Evolutionary conservation across 1,140 invertebrate species (phyloP).

Genomic region (Ridgeia piscesae): DNA sequence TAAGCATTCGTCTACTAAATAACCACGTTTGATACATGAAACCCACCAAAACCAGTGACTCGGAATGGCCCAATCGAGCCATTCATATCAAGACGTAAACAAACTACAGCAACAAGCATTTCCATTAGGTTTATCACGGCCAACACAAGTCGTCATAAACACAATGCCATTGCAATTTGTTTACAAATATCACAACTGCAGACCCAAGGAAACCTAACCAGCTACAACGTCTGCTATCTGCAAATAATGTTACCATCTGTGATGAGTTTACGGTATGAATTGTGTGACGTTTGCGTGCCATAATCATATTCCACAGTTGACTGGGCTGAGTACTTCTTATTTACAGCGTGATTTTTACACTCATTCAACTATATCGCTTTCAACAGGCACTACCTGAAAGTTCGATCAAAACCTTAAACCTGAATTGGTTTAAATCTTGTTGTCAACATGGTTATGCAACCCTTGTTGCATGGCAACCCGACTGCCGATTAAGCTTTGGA

Average conservation of each 20-base stretch:
- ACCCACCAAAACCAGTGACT: neutral
- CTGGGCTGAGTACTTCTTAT: neutral
- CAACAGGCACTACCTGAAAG: neutral
- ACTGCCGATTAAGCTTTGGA: too few relatives aligned
- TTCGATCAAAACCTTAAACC: neutral
- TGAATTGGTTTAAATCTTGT: neutral
- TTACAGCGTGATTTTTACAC: too few relatives aligned
- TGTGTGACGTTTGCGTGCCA: neutral
- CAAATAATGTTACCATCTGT: neutral
- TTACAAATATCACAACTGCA: neutral
- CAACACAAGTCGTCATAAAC: neutral
- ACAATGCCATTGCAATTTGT: neutral
- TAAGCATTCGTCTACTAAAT: neutral
- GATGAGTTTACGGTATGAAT: neutral
- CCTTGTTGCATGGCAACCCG: neutral
- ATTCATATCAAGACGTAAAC: neutral
- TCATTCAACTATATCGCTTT: neutral
- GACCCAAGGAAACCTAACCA: neutral
- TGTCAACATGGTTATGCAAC: neutral
- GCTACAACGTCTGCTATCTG: neutral
- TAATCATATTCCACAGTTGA: neutral
- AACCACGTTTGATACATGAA: neutral
- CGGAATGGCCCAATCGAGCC: neutral
- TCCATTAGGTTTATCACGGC: neutral
- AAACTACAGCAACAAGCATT: neutral